Evolutionary conservation across 2,888 invertebrate species (phyloP), one percentile per base, ranked within the genome.

Genomic region (Ectemnius cavifrons): DNA sequence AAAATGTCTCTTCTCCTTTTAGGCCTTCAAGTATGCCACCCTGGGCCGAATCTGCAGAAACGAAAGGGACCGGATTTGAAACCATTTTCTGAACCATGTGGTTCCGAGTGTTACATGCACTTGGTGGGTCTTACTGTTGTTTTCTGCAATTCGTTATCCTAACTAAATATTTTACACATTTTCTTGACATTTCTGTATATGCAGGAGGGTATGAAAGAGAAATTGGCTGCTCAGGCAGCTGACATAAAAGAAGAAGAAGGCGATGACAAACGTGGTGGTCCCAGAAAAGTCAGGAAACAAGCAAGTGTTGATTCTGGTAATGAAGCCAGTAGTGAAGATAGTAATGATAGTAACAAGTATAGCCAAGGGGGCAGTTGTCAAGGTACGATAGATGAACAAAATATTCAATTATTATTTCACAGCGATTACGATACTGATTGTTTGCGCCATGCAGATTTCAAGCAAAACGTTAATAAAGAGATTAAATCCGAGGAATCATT

Each of bases 251-350:
- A 93, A 16, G 94, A 92, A 71, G 92, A 92, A 89, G 92, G 85
- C 64, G 91, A 90, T 47, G 91, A 90, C 63, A 91, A 86, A 86
- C 91, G 89, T 84, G 89, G 89, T 37, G 91, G 91, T 69, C 92
- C 93, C 0, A 90, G 93, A 64, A 93, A 93, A 89, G 92, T 93
- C 56, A 91, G 92, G 37, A 94, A 94, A 90, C 94, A 92, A 90
- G 94, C 93, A 82, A 93, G 95, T 47, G 94, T 94, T 13, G 97
- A 97, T 92, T 97, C 97, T 52, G 96, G 97, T 78, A 97, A 97
- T 91, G 97, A 98, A 91, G 97, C 97, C 4, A 97, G 97, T 84
- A 97, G 97, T 0, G 97, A 98, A 89, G 97, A 97, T 88, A 97
- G 97, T 90, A 98, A 97, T 88, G 98, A 98, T 86, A 97, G 97